Evolutionary conservation across 92 coral and sea anemone species (phyloP).

Genomic region (Umimayanthus kanabou): DNA sequence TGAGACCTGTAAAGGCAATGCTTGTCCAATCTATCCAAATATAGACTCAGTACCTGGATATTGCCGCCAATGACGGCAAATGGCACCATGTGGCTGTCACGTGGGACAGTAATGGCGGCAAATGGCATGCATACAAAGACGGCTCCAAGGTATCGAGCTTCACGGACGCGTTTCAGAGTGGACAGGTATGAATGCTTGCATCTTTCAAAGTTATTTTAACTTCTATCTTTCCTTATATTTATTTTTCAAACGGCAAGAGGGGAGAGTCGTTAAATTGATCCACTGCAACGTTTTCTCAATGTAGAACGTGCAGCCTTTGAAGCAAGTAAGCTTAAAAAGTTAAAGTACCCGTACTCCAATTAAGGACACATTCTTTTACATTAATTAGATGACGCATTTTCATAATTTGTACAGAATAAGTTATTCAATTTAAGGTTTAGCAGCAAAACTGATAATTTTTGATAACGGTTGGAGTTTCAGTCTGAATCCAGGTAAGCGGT

Average conservation of each 20-base stretch:
- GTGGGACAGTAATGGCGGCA: conserved; percentile 72
- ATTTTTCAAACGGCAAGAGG: background rate
- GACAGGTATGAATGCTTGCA: conserved; percentile 26
- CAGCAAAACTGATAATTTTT: no score
- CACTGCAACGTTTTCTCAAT: no score
- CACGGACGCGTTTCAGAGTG: conserved; percentile 62
- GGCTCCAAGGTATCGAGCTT: conserved; percentile 48
- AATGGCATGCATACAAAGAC: conserved; percentile 72
- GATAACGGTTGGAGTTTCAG: no score
- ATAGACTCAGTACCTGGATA: conserved; percentile 55
- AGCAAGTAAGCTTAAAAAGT: no score
- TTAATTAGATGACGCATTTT: no score
- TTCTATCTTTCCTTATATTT: background rate
- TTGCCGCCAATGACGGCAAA: conserved; percentile 63
- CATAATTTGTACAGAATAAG: no score
- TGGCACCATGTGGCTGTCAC: conserved; percentile 93
- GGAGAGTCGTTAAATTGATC: background rate
- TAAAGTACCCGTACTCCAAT: no score
- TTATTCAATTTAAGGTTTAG: no score
- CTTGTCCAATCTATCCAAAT: background rate
- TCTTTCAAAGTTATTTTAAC: background rate
- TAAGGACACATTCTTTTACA: no score
- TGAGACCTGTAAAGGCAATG: background rate
- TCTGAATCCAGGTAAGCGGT: no score
- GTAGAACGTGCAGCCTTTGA: no score